Evolutionary conservation across 2,113 vertebrate genomes (phyloP).

Genomic region (Penelope pileata): DNA sequence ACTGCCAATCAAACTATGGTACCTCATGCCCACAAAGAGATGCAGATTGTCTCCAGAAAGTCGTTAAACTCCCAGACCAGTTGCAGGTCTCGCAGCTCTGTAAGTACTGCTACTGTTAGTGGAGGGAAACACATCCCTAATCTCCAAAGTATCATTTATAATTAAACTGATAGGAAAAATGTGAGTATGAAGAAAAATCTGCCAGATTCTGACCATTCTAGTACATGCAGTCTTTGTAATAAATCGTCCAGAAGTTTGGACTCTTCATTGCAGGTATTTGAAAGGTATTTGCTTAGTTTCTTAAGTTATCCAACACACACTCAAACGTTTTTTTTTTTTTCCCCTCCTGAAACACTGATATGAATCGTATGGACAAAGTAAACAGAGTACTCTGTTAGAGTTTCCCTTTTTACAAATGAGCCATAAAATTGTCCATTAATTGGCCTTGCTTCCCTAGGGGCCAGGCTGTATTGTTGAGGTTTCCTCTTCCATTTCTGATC

Average conservation of each 20-base stretch:
- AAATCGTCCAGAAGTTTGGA: conserved; percentile 55
- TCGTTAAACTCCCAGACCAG: not conserved
- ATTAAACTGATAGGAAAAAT: not conserved
- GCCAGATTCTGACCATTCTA: conserved; percentile 16
- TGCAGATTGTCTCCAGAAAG: not conserved
- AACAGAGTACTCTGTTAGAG: conserved; percentile 76
- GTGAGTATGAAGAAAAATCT: conserved; percentile 39
- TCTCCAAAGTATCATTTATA: conserved; percentile 17
- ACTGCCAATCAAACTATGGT: not conserved
- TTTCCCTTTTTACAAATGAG: conserved; percentile 79
- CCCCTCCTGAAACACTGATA: conserved; percentile 60
- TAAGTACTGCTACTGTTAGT: not conserved
- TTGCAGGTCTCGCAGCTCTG: not conserved
- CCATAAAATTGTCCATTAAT: conserved; percentile 81
- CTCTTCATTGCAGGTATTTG: conserved; percentile 25
- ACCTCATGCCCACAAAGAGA: not conserved
- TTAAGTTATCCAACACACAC: conserved; percentile 40
- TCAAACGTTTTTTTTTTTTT: not conserved
- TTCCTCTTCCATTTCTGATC: conserved; percentile 80
- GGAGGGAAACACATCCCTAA: not conserved
- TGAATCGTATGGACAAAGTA: conserved; percentile 68
- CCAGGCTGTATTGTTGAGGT: conserved; percentile 68
- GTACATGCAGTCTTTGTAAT: conserved; percentile 46
- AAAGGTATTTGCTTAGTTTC: conserved; percentile 60
- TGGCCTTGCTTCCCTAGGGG: conserved; percentile 62